Evolutionary conservation across 1,140 invertebrate species (phyloP).

Genomic region (Cepaea nemoralis): DNA sequence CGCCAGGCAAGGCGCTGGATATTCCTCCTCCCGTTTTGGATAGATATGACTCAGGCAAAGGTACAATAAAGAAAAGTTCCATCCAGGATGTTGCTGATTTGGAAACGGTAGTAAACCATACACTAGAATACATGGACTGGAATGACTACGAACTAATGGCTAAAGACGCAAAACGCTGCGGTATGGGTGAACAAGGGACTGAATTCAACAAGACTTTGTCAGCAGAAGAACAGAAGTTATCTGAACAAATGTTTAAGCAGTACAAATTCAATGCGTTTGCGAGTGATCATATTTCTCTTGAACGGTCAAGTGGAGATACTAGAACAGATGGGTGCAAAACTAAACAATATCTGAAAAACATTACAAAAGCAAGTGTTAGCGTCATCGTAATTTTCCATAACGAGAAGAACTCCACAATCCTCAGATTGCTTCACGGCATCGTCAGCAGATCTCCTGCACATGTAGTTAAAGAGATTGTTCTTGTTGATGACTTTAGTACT

Average conservation of each 20-base stretch:
- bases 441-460: not conserved
- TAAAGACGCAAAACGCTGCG: not conserved
- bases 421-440: not conserved
- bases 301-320: not conserved
- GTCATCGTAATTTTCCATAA: not conserved
- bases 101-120: too few species aligned
- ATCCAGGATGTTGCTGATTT: too few species aligned
- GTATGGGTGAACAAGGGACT: not conserved
- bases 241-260: not conserved
- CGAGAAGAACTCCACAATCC: not conserved
- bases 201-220: not conserved
- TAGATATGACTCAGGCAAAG: too few species aligned
- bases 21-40: too few species aligned
- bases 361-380: not conserved
- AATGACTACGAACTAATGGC: not conserved
- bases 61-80: too few species aligned
- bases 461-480: not conserved
- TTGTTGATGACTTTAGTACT: not conserved
- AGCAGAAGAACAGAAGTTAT: not conserved
- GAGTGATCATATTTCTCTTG: not conserved
- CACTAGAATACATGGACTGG: not conserved
- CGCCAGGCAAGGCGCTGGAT: too few species aligned
- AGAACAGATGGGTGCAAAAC: not conserved
- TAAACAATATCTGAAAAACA: not conserved
- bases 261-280: not conserved